Evolutionary conservation across 2,888 invertebrate genomes (phyloP).

Genomic region (Salticus scenicus): DNA sequence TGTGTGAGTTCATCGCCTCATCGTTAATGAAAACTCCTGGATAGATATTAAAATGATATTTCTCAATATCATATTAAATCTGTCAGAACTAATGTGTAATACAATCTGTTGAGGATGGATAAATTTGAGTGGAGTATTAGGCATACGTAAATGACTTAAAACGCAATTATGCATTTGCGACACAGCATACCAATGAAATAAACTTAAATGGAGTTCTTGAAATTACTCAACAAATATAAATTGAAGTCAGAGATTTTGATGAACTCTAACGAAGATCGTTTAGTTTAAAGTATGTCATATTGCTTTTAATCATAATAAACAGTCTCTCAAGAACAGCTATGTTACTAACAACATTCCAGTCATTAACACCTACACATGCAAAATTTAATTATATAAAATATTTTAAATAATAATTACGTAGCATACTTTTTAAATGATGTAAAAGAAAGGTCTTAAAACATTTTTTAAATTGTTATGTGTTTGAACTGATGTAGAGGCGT

Average conservation of each 20-base stretch:
- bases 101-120: neutral
- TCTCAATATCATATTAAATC: constrained; percentile 2
- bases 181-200: constrained; percentile 7
- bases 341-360: too few species aligned
- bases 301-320: neutral
- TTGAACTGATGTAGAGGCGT: too few species aligned
- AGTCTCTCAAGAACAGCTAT: neutral
- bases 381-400: too few species aligned
- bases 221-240: neutral
- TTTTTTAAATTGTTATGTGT: too few species aligned
- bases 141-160: constrained; percentile 1
- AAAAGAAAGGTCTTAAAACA: too few species aligned
- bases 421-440: too few species aligned
- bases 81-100: constrained; percentile 1
- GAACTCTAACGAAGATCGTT: neutral
- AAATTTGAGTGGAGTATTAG: neutral
- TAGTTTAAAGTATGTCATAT: neutral
- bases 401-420: too few species aligned
- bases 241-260: neutral
- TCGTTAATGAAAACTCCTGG: neutral
- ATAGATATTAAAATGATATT: constrained; percentile 9
- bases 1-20: neutral
- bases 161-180: neutral
- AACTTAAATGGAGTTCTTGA: neutral
- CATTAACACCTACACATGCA: too few species aligned